Evolutionary conservation across 2,113 vertebrate species (phyloP).

Genomic region (Xenus cinereus): DNA sequence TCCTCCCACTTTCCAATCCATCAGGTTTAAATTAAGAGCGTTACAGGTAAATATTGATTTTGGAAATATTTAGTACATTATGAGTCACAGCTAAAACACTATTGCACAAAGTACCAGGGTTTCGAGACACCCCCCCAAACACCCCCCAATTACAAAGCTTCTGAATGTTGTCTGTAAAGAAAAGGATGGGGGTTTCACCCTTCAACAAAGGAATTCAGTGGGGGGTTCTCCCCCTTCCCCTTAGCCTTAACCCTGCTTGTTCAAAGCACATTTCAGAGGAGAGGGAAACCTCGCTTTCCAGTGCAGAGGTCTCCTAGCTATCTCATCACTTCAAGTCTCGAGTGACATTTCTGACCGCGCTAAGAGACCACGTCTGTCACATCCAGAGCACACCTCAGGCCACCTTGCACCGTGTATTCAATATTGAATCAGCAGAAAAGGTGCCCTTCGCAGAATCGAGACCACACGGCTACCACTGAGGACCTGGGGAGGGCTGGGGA

Average conservation of each 20-base stretch:
- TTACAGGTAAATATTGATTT: background rate
- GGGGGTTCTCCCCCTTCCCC: background rate
- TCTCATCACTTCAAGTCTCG: background rate
- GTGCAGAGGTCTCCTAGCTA: too few species aligned
- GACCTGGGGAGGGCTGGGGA: background rate
- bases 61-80: background rate
- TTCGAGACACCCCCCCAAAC: background rate
- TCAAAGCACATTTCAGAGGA: background rate
- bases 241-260: background rate
- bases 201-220: background rate
- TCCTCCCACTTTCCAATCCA: background rate
- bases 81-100: background rate
- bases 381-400: background rate
- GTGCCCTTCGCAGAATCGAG: background rate
- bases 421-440: background rate
- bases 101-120: background rate
- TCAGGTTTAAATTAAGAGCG: background rate
- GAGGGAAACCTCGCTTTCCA: background rate
- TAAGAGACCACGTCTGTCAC: background rate
- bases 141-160: background rate
- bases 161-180: background rate
- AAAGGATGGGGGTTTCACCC: background rate
- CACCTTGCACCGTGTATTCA: background rate
- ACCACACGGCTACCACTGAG: background rate
- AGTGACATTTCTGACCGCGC: background rate